phyloP scores from a whole-genome alignment of 2,113 vertebrate genomes.

The Myrmophylax atrothorax region DNA sequence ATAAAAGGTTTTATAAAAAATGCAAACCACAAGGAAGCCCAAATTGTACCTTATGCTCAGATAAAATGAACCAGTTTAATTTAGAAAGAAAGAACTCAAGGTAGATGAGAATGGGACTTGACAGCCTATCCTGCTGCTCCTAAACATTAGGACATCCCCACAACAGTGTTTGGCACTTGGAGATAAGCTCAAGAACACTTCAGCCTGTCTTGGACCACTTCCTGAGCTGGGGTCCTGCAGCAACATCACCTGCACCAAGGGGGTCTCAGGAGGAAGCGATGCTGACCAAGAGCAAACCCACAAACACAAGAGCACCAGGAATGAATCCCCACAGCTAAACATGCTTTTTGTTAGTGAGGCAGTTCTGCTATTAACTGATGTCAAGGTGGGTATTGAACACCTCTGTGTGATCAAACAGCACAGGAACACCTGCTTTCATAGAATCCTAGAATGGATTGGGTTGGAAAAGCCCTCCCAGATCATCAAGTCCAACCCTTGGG shows the following conservation, averaged over 20 bases:
- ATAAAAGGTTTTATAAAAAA: not conserved
- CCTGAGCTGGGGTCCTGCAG: not conserved
- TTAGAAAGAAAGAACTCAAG: not conserved
- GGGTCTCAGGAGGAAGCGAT: not conserved
- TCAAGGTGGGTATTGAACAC: not conserved
- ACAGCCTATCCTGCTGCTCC: not conserved
- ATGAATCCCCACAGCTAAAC: not conserved
- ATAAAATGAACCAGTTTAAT: not conserved
- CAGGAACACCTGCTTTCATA: not conserved
- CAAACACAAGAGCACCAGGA: not conserved
- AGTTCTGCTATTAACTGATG: not conserved
- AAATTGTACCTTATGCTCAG: not conserved
- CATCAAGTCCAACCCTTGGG: no score
- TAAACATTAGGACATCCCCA: not conserved
- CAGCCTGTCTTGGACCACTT: not conserved
- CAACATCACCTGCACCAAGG: not conserved
- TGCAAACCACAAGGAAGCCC: not conserved
- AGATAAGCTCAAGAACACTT: not conserved
- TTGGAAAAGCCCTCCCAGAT: no score
- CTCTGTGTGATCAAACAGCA: not conserved
- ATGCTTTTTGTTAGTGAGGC: fast-evolving
- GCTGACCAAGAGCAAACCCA: not conserved
- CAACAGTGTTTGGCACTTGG: not conserved
- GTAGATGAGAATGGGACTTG: not conserved
- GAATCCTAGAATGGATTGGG: no score